Conservation (phyloP, 2,888 invertebrate genomes). For the Caenorhabditis parvicauda region DNA sequence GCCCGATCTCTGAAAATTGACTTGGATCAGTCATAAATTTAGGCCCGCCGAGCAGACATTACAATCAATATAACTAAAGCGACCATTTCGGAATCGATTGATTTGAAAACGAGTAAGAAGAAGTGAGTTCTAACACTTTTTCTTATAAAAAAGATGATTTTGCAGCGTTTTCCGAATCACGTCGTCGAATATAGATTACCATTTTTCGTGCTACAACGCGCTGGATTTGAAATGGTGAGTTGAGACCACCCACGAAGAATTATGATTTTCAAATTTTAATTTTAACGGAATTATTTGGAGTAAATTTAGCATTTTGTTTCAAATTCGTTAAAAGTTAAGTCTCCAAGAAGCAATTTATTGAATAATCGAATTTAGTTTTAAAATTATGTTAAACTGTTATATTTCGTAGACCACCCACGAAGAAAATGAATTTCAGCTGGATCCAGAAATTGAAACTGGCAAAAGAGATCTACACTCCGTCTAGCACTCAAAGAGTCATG, state of each 20-base stretch:
- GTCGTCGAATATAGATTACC: slow-evolving; percentile 32
- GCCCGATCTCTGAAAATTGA: background rate
- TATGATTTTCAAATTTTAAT: background rate
- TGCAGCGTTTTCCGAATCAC: slow-evolving; percentile 47
- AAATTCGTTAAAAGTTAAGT: too few species aligned
- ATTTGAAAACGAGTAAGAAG: slow-evolving; percentile 57
- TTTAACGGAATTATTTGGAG: background rate
- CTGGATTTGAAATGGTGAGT: slow-evolving; percentile 40
- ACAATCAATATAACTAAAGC: slow-evolving; percentile 43
- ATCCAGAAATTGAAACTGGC: slow-evolving; percentile 34
- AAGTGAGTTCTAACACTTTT: slow-evolving; percentile 30
- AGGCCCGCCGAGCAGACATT: slow-evolving; percentile 49
- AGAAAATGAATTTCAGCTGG: slow-evolving; percentile 28
- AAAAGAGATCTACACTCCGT: slow-evolving; percentile 19
- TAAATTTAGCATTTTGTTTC: background rate
- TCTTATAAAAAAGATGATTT: background rate
- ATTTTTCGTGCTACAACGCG: slow-evolving; percentile 41
- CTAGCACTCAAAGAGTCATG: slow-evolving; percentile 19
- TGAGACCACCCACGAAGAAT: too few species aligned
- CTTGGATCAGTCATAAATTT: background rate
- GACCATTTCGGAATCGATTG: slow-evolving; percentile 39
- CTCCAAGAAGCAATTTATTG: too few species aligned
- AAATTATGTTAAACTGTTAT: too few species aligned
- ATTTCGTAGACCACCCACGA: background rate
- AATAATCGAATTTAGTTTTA: too few species aligned